Evolutionary conservation across 2,888 invertebrate species (phyloP).

Genomic region (Cinara cedri): DNA sequence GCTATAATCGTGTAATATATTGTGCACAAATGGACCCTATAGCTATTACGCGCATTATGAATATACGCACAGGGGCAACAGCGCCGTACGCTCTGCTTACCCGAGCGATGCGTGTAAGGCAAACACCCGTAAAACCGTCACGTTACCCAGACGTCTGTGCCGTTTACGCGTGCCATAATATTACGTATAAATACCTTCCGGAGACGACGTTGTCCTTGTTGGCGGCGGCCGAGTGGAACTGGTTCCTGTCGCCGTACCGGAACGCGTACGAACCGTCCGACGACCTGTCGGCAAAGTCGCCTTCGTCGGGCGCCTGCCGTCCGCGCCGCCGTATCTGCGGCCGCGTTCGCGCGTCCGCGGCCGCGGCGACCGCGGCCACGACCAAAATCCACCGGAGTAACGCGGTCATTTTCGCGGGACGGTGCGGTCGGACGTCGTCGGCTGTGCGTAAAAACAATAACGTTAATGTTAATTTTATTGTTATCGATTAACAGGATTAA

Average conservation of each 20-base stretch:
- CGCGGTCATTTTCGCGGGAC: neutral
- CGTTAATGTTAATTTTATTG: too few relatives aligned
- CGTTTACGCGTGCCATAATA: neutral
- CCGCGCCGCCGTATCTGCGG: neutral
- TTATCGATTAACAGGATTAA: too few relatives aligned
- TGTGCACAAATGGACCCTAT: too few relatives aligned
- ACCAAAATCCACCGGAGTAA: neutral
- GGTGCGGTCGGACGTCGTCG: too few relatives aligned
- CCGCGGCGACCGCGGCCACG: neutral
- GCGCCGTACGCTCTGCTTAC: too few relatives aligned
- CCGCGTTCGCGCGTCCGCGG: neutral
- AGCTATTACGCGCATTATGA: too few relatives aligned
- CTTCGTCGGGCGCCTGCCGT: slow-evolving; percentile 50
- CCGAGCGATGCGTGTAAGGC: too few relatives aligned
- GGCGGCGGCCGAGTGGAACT: slow-evolving; percentile 72
- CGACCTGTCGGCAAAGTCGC: slow-evolving; percentile 59
- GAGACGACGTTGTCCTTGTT: slow-evolving; percentile 72
- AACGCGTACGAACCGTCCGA: slow-evolving; percentile 78
- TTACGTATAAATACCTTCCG: slow-evolving; percentile 62
- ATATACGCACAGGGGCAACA: too few relatives aligned
- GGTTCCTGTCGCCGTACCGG: slow-evolving; percentile 75
- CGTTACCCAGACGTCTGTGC: too few relatives aligned
- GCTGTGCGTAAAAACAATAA: neutral
- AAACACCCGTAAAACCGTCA: too few relatives aligned
- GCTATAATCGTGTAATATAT: too few relatives aligned